Conservation (phyloP, 2,888 invertebrate species). For the Andrena marginata region DNA sequence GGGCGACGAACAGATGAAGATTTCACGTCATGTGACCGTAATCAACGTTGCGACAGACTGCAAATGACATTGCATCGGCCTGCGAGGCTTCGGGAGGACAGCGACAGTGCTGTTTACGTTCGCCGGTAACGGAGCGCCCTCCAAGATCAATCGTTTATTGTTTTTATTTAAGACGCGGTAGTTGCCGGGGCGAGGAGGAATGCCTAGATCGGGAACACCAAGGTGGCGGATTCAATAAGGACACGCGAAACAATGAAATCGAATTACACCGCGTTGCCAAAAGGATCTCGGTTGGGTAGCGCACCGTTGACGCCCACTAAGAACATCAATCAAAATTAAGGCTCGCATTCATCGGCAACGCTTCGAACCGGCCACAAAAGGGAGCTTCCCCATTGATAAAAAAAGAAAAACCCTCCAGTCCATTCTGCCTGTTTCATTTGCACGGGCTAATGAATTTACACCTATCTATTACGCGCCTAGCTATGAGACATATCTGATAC, state of each 20-base stretch:
- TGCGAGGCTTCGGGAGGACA: not conserved
- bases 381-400: constrained; percentile 39
- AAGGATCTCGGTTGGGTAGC: constrained; percentile 26
- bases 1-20: constrained; percentile 44
- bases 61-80: not conserved
- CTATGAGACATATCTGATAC: not conserved
- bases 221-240: constrained; percentile 12
- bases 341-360: constrained; percentile 60
- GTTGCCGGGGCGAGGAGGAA: not conserved
- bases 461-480: not conserved
- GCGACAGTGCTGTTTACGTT: constrained; percentile 5
- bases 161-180: not conserved
- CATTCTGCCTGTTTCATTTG: constrained; percentile 40
- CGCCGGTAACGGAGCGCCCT: not conserved
- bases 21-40: constrained; percentile 12
- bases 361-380: constrained; percentile 55
- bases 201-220: not conserved
- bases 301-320: constrained; percentile 45
- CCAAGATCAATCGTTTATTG: not conserved
- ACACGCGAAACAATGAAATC: constrained; percentile 43
- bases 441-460: constrained; percentile 16
- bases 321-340: constrained; percentile 72
- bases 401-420: constrained; percentile 44
- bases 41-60: constrained; percentile 2
- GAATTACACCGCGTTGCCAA: constrained; percentile 2